Evolutionary conservation across 2,113 vertebrate genomes (phyloP).

Genomic region (Dicentrarchus labrax): DNA sequence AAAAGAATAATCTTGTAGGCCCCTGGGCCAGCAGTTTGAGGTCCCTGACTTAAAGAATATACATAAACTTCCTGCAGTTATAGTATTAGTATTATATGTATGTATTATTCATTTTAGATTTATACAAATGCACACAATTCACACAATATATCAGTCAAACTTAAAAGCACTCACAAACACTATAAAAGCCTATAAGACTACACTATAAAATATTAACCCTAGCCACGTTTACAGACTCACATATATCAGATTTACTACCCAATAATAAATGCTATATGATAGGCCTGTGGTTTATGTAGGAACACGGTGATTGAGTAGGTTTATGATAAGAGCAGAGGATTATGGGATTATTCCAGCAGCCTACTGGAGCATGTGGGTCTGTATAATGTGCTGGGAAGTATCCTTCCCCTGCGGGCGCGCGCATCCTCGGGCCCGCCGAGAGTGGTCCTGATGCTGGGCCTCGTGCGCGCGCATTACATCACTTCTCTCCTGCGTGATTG

Average conservation of each 20-base stretch:
- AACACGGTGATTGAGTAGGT: not conserved
- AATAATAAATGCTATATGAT: not conserved
- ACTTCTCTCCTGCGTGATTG: conserved; percentile 79
- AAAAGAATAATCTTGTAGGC: no score
- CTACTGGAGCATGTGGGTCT: not conserved
- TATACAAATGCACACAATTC: not conserved
- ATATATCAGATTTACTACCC: not conserved
- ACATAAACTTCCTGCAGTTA: no score
- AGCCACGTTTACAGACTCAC: no score
- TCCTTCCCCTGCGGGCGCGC: not conserved
- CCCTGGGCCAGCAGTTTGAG: no score
- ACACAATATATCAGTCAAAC: not conserved
- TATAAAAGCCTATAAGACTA: not conserved
- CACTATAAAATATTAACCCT: no score
- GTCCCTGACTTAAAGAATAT: no score
- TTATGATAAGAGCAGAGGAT: not conserved
- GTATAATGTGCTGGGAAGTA: not conserved
- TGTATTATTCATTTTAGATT: not conserved
- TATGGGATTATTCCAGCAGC: not conserved
- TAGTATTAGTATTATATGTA: not conserved
- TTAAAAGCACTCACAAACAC: not conserved
- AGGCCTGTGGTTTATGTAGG: not conserved
- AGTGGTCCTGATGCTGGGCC: conserved; percentile 82
- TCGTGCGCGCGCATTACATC: conserved; percentile 85
- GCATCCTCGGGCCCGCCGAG: not conserved